Percentiles rank a stretch among this genome's conserved stretches.
phyloP scores from a whole-genome alignment of 2,888 invertebrate species.

The Myathropa florea region DNA sequence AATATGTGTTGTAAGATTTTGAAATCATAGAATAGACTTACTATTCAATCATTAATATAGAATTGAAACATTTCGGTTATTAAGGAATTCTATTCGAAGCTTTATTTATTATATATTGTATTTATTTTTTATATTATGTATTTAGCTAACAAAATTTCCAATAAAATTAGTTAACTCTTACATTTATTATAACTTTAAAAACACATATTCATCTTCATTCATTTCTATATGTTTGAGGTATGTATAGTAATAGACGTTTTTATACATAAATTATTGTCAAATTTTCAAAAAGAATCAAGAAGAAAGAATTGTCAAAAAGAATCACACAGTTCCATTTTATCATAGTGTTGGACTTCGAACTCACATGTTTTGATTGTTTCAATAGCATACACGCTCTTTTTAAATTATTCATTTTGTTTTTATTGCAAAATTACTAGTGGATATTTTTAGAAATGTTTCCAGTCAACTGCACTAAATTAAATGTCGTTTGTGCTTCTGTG shows the following conservation, averaged over 20 bases:
- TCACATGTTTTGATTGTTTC: conserved; percentile 21
- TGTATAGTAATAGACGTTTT: no score
- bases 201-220: no score
- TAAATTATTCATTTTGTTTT: conserved; percentile 16
- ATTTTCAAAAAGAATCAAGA: not conserved
- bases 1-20: not conserved
- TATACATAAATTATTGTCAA: not conserved
- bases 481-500: not conserved
- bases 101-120: not conserved
- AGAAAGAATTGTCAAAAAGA: not conserved
- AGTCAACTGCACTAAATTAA: not conserved
- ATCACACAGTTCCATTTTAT: not conserved
- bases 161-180: no score
- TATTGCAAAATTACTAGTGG: not conserved
- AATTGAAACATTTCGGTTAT: no score
- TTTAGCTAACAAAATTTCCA: no score
- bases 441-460: not conserved
- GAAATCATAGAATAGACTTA: no score
- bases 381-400: not conserved
- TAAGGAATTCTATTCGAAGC: no score
- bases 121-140: no score
- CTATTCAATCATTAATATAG: no score
- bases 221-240: no score
- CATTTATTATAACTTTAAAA: no score
- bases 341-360: not conserved